phyloP scores from a whole-genome alignment of 2,113 vertebrate genomes.

The Morone chrysops region DNA sequence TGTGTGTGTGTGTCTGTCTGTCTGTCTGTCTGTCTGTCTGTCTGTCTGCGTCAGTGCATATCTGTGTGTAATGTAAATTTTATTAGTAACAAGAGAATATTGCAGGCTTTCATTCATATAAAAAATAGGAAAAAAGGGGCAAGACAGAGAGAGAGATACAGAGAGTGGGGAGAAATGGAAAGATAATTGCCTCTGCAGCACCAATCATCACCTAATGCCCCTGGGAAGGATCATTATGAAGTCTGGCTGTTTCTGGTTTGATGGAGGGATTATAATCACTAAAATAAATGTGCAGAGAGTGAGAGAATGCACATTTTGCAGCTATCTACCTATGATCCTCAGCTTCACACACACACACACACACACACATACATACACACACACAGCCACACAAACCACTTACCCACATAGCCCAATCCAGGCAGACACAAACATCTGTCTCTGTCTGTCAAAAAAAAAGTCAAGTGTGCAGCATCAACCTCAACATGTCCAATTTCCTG shows the following conservation, averaged over 20 bases:
- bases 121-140: slow-evolving; percentile 12
- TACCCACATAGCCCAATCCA: slow-evolving; percentile 29
- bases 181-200: slow-evolving; percentile 75
- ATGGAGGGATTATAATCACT: slow-evolving; percentile 80
- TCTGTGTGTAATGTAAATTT: too few relatives aligned
- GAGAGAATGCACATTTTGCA: slow-evolving; percentile 80
- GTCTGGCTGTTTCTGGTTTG: slow-evolving; percentile 71
- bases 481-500: slow-evolving; percentile 38
- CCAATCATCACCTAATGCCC: slow-evolving; percentile 77
- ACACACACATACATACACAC: slow-evolving; percentile 17
- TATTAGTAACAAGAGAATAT: slow-evolving; percentile 64
- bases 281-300: slow-evolving; percentile 78
- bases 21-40: too few relatives aligned
- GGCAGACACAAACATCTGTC: slow-evolving; percentile 46
- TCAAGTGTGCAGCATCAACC: slow-evolving; percentile 24
- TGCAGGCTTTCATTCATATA: slow-evolving; percentile 44
- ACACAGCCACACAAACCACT: slow-evolving; percentile 26
- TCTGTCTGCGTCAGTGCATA: too few relatives aligned
- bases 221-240: slow-evolving; percentile 76
- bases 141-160: slow-evolving; percentile 27
- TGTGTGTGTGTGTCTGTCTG: too few relatives aligned
- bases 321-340: slow-evolving; percentile 46
- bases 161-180: slow-evolving; percentile 48
- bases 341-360: slow-evolving; percentile 24
- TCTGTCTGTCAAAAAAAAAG: slow-evolving; percentile 20